Evolutionary conservation across 2,113 vertebrate genomes (phyloP).

Genomic region (Otis tarda): DNA sequence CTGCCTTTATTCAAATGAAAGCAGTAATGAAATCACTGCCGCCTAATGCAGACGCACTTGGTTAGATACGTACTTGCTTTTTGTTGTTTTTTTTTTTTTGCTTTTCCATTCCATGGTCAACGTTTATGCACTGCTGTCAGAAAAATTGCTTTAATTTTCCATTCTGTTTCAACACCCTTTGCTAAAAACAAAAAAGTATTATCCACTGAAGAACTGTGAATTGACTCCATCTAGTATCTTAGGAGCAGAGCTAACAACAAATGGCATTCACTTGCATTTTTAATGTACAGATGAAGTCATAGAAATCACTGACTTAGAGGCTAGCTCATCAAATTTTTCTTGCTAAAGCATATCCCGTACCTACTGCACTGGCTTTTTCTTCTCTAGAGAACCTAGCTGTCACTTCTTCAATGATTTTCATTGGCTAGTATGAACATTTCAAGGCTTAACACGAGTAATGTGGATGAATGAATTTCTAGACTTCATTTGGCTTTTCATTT

Average conservation of each 20-base stretch:
- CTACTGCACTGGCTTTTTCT: neutral
- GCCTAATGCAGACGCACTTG: conserved; percentile 11
- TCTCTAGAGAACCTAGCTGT: conserved; percentile 24
- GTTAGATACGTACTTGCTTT: conserved; percentile 14
- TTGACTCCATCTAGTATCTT: conserved; percentile 62
- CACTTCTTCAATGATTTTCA: conserved; percentile 44
- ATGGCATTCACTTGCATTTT: conserved; percentile 66
- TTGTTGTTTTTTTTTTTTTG: neutral
- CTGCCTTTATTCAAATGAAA: conserved; percentile 56
- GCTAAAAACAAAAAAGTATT: conserved; percentile 59
- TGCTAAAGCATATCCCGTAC: conserved; percentile 11
- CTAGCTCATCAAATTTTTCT: conserved; percentile 29
- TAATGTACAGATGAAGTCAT: conserved; percentile 62
- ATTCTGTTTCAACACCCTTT: conserved; percentile 60
- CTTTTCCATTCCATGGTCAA: conserved; percentile 38
- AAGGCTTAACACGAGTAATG: conserved; percentile 30
- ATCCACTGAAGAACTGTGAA: conserved; percentile 59
- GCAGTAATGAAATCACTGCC: conserved; percentile 48
- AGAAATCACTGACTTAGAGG: conserved; percentile 53
- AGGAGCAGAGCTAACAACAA: conserved; percentile 57
- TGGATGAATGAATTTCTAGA: conserved; percentile 32
- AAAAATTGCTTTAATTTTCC: conserved; percentile 68
- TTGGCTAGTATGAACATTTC: conserved; percentile 20
- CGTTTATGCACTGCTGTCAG: conserved; percentile 47
- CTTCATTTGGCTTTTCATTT: conserved; percentile 38